Base-by-base conservation (phyloP, 2,888 invertebrate genomes). In the Philhelius pedissequus region DNA sequence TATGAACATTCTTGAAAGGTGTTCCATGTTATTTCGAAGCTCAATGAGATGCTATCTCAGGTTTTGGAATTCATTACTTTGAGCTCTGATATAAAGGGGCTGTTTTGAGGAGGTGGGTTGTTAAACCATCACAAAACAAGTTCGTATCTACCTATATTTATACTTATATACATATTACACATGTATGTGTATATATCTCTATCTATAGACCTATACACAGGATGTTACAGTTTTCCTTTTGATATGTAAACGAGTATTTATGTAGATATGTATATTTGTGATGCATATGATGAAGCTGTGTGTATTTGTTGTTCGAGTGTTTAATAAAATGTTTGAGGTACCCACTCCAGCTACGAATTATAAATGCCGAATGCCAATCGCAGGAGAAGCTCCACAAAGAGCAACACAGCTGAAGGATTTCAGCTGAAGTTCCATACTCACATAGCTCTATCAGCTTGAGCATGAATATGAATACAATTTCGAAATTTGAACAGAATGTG, bases 321-420 rank as follows among this genome's bases (percentile, higher is more conserved):
- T 84, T 84, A 84, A 84, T 84, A 84, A 80, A 84, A 84, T 80
- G 80, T 84, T 84, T 84, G 84, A 84, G 84, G 80, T 84, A 84
- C 84, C 80, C 80, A 80, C 84, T 84, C 80, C 84, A 80, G 70
- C 58, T 71, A 54, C 54, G 68, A 84, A 84, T 84, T 84, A 84
- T 84, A 84, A 84, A 84, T 84, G 84, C 75, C 75, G 79, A 84
- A 80, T 80, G 75, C 84, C 83, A 84, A 84, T 84, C 48, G 75
- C 35, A 76, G 38, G 62, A 62, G 52, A 77, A 68, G 78, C 79
- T 79, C 9, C 13, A 4, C 32, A 58, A 70, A 82, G n/a, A n/a
- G 62, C 66, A 75, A 54, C 56, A 64, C 48, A 84, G 71, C 80
- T 76, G 76, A 71, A 79, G 71, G 83, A 79, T 79, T 83, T 71